A percentile compares a stretch with the other conserved stretches of the same genome.
Evolutionary conservation across 1,140 invertebrate species (phyloP).

Genomic region (Gryllus bimaculatus): DNA sequence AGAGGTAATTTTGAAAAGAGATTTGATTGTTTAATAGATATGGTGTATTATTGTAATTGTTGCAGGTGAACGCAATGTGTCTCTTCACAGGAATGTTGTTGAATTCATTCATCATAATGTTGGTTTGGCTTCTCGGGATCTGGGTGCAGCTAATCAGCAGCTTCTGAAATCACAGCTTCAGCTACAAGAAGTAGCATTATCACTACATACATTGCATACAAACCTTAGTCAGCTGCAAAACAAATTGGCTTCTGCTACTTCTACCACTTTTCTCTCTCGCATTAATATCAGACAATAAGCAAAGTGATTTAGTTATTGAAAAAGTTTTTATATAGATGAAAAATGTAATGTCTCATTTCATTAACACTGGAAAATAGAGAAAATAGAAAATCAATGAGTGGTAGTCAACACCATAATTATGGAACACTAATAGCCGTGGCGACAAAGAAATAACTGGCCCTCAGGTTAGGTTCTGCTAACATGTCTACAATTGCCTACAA

Average conservation of each 20-base stretch:
- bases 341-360: too few relatives aligned
- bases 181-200: conserved; percentile 17
- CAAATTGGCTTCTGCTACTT: conserved; percentile 4
- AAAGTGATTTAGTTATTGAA: background rate
- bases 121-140: conserved; percentile 2
- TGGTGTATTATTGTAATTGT: background rate
- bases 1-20: background rate
- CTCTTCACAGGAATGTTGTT: conserved; percentile 15
- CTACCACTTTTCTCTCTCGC: conserved; percentile 12
- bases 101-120: conserved; percentile 16
- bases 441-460: too few relatives aligned
- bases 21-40: background rate
- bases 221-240: conserved; percentile 14
- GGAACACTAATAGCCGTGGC: too few relatives aligned
- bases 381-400: too few relatives aligned
- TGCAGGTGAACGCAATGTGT: conserved; percentile 19
- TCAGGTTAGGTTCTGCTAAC: too few relatives aligned
- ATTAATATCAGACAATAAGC: conserved; percentile 6
- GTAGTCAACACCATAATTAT: too few relatives aligned
- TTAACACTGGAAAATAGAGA: too few relatives aligned
- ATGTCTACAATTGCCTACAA: too few relatives aligned
- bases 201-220: conserved; percentile 10
- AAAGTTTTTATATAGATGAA: too few relatives aligned
- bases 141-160: conserved; percentile 18
- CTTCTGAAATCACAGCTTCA: conserved; percentile 17